phyloP scores from a whole-genome alignment of 2,888 invertebrate species.

The Argyresthia albistria region DNA sequence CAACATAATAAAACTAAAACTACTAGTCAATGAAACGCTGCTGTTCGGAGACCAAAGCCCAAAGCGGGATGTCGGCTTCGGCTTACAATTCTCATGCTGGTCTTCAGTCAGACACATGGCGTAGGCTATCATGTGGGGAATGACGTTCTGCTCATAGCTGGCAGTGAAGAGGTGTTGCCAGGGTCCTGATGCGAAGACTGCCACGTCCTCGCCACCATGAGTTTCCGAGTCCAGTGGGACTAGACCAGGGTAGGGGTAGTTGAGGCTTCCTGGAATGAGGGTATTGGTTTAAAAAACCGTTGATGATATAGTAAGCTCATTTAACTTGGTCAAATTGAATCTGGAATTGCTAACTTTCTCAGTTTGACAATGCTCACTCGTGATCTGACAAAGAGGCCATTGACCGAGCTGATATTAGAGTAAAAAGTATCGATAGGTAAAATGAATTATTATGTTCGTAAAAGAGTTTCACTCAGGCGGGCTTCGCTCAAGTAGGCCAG shows the following conservation, averaged over 20 bases:
- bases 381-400: too few relatives aligned
- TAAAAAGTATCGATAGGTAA: too few relatives aligned
- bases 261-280: constrained; percentile 40
- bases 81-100: constrained; percentile 49
- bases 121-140: constrained; percentile 83
- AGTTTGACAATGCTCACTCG: too few relatives aligned
- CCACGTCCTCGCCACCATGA: constrained; percentile 86
- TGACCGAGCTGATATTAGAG: too few relatives aligned
- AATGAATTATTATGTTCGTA: too few relatives aligned
- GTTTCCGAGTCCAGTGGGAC: constrained; percentile 77
- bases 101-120: constrained; percentile 77
- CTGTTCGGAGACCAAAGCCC: constrained; percentile 5
- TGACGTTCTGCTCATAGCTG: constrained; percentile 82
- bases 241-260: constrained; percentile 72
- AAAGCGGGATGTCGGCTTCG: constrained; percentile 13
- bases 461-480: too few relatives aligned
- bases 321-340: too few relatives aligned
- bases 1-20: constrained; percentile 10
- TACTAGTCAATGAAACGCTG: constrained; percentile 7
- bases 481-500: too few relatives aligned
- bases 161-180: constrained; percentile 87
- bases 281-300: too few relatives aligned
- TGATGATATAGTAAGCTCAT: neutral
- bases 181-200: constrained; percentile 80
- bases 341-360: too few relatives aligned